Evolutionary conservation across 2,888 invertebrate genomes (phyloP).

Genomic region (Scaptomyza reducta): DNA sequence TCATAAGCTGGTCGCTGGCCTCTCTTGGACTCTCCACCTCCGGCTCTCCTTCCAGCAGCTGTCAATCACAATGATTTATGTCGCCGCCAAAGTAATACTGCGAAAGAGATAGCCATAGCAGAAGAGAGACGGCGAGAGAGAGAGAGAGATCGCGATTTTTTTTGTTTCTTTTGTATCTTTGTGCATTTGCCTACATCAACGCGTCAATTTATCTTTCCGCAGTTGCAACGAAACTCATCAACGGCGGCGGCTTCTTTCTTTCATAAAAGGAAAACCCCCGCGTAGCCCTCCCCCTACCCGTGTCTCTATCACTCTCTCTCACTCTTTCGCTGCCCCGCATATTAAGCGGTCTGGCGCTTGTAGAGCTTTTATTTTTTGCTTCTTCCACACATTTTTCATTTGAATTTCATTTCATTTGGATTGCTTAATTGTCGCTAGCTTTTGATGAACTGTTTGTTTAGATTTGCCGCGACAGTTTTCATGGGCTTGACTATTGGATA

Average conservation of each 20-base stretch:
- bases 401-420: conserved; percentile 64
- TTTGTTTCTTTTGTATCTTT: conserved; percentile 65
- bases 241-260: conserved; percentile 77
- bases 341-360: conserved; percentile 59
- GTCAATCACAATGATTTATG: conserved; percentile 85
- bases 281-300: background rate
- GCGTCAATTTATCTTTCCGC: conserved; percentile 81
- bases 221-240: conserved; percentile 78
- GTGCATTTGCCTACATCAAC: conserved; percentile 78
- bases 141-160: conserved; percentile 23
- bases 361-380: conserved; percentile 19
- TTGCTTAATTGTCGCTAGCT: conserved; percentile 76
- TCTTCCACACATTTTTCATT: conserved; percentile 63
- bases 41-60: conserved; percentile 65
- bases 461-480: conserved; percentile 79
- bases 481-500: conserved; percentile 24
- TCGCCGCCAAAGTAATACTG: conserved; percentile 77
- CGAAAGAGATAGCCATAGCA: conserved; percentile 15
- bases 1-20: conserved; percentile 5
- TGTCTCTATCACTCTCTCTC: background rate
- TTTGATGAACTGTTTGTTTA: conserved; percentile 80
- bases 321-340: conserved; percentile 3
- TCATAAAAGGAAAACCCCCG: conserved; percentile 53
- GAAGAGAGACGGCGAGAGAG: conserved; percentile 7
- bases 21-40: conserved; percentile 17